Evolutionary conservation across 2,888 invertebrate genomes (phyloP), one percentile per base, ranked within the genome.

Genomic region (Polylopha cassiicola): DNA sequence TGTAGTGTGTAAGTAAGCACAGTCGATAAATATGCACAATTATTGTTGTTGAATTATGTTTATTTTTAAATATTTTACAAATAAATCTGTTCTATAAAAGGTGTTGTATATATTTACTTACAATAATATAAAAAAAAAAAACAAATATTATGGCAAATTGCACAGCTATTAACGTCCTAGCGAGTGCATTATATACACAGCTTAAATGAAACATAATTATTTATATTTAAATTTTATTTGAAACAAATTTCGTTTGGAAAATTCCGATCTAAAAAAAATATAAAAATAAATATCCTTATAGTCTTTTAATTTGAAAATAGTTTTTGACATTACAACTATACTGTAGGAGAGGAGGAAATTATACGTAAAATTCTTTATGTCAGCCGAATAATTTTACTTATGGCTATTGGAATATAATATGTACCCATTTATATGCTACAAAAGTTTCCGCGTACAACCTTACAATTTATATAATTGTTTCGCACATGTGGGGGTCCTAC

Each of bases 211-310:
- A 65, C 64, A 58, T 52, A 65, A 67, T 69, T 55, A 56, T 51
- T 55, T 60, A 64, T 59, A 66, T 68, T 58, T 66, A 69, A 71
- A 70, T 65, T 77, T 79, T 79, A 81, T 77, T 80, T 59, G 55
- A 65, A 75, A 74, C 71, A 67, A 66, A 60, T 51, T 53, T 59
- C 60, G 50, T 57, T 63, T 57, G 63, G 58, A 61, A n/a, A n/a
- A n/a, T n/a, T n/a, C n/a, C n/a, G n/a, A n/a, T n/a, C 66, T 61
- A 71, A 71, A 69, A 61, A 70, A 75, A 71, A 65, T 80, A 80
- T 71, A 82, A 79, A 82, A 81, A 81, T 80, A 82, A 30, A 46
- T 32, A 45, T 37, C 71, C 51, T 65, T 61, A 15, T 41, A 36
- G 64, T 73, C 70, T 78, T 75, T 74, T 66, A 59, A 59, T 39